Base-by-base conservation (phyloP, 1,140 invertebrate species). In the Bactericera cockerelli region DNA sequence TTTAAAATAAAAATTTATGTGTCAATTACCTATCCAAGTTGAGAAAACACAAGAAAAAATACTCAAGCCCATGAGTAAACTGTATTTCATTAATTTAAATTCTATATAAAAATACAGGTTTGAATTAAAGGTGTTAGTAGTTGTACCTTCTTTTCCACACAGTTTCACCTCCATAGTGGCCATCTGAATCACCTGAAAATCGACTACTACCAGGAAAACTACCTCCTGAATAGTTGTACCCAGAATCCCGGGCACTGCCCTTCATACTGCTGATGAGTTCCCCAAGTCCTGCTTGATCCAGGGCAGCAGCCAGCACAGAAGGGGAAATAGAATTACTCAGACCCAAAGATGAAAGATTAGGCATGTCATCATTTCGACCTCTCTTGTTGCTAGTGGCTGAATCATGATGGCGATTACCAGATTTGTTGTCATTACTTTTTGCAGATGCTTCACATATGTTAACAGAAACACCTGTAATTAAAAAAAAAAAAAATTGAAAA, bases 361-460 rank as follows among this genome's bases (percentile, higher is more conserved):
- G 87, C 85, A 92, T 90, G 67, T 92, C 88, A 64, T 88, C 72
- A 69, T 86, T 88, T 60, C 59, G 63, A 57, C 62, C 65, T 64
- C 61, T 61, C 62, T 56, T 60, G 59, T 25, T 62, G 57, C 31
- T 53, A 61, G 55, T 16, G 24, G 24, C 36, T 53, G 67, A 67
- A 13, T 63, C 64, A 36, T 63, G 64, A 61, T 69, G 67, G 58
- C 66, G 65, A 59, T 67, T 65, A 13, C 66, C 66, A 25, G 65
- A 63, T 58, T 55, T 62, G 31, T 62, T 56, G 16, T 58, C 65
- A n/a, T n/a, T n/a, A 56, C 60, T 82, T 71, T 95, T 95, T 11
- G 93, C 93, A 39, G 92, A 90, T 58, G 93, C 93, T 74, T 91
- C 93, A 42, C 89, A 94, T 38, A 97, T 90, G 77, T 95, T 92